Evolutionary conservation across 2,113 vertebrate genomes (phyloP).

Genomic region (Xenus cinereus): DNA sequence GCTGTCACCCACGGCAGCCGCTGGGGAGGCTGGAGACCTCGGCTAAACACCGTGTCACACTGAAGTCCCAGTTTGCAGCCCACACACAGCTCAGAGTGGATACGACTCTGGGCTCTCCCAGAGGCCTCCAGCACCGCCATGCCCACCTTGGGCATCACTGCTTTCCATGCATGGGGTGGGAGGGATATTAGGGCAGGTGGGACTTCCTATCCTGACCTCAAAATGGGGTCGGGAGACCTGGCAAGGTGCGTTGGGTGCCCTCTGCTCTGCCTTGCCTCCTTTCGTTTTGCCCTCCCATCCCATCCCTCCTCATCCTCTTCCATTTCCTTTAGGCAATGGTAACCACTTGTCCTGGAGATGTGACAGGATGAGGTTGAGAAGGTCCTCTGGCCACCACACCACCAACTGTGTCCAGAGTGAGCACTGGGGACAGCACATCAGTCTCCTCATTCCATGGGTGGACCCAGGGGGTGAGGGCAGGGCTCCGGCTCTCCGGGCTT

Average conservation of each 20-base stretch:
- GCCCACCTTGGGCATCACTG: neutral
- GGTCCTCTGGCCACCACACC: neutral
- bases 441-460: neutral
- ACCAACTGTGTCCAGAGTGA: neutral
- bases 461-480: neutral
- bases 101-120: neutral
- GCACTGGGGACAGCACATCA: accelerated
- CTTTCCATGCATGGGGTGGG: neutral
- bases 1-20: neutral
- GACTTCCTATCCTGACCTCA: neutral
- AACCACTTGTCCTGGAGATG: neutral
- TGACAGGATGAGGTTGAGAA: accelerated
- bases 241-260: neutral
- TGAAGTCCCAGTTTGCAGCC: neutral
- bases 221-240: neutral
- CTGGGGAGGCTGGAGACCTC: neutral
- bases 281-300: neutral
- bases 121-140: neutral
- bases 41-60: neutral
- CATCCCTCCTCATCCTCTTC: neutral
- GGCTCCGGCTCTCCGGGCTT: neutral
- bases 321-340: neutral
- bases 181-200: neutral
- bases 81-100: neutral
- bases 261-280: neutral